A percentile compares a stretch with the other conserved stretches of the same genome.
Evolutionary conservation across 2,113 vertebrate genomes (phyloP).

Genomic region (Chrysemys picta): DNA sequence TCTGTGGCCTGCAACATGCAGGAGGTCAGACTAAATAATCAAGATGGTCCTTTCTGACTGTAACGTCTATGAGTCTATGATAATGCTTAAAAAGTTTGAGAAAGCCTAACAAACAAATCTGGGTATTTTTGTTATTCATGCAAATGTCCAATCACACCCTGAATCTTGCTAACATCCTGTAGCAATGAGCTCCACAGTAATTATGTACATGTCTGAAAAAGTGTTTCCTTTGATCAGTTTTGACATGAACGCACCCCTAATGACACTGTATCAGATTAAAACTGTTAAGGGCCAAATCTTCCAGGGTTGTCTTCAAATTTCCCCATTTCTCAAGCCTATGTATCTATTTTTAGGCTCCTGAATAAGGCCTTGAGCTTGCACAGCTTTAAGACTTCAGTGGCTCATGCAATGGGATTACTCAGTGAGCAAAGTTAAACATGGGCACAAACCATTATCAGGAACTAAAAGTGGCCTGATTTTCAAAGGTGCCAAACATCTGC

Average conservation of each 20-base stretch:
- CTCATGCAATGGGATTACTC: background rate
- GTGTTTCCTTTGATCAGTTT: background rate
- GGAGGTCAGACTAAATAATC: background rate
- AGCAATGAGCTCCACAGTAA: background rate
- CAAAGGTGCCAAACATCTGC: background rate
- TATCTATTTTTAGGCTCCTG: background rate
- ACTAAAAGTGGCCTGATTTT: background rate
- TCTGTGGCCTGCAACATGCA: background rate
- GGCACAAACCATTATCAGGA: background rate
- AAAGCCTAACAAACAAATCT: background rate
- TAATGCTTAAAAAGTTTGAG: background rate
- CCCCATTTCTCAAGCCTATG: background rate
- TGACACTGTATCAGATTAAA: background rate
- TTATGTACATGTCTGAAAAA: background rate
- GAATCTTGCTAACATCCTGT: background rate
- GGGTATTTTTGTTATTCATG: background rate
- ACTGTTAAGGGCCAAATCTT: background rate
- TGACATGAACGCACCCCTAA: background rate
- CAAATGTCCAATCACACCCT: background rate
- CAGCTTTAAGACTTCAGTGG: background rate
- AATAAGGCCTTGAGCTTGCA: background rate
- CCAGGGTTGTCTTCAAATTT: background rate
- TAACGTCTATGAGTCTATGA: background rate
- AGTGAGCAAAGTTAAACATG: background rate
- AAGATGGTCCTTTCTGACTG: background rate